Percentiles rank a stretch among this genome's conserved stretches.
These are phyloP conservation scores for Somateria mollissima DNA, from an alignment of 2,797 vertebrate species.

Conservation along the genomic window DNA sequence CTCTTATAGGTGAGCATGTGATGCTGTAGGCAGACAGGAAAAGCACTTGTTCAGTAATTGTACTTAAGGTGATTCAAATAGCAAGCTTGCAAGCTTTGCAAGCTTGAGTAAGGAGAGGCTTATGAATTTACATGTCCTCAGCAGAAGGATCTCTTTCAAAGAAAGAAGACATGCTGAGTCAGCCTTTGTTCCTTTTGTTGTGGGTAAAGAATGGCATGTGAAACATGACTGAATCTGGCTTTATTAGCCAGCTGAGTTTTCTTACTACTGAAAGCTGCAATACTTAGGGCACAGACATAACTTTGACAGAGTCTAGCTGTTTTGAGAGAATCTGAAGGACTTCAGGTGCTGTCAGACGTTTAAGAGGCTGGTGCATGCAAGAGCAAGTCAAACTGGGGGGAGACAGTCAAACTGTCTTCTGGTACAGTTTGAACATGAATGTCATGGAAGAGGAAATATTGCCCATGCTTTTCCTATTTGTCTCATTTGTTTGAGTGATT, in stretches of 20 bases:
- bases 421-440: not conserved
- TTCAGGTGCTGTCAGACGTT: too few relatives aligned
- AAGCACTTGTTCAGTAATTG: not conserved
- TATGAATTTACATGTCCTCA: not conserved
- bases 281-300: not conserved
- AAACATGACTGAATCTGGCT: not conserved
- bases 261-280: not conserved
- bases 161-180: not conserved
- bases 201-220: not conserved
- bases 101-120: not conserved
- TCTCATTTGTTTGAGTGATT: not conserved
- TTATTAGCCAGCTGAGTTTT: not conserved
- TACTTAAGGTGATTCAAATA: not conserved
- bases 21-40: not conserved
- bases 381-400: accelerated
- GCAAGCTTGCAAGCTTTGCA: not conserved
- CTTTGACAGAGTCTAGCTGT: not conserved
- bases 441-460: not conserved
- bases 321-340: not conserved
- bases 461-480: not conserved
- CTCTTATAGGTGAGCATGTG: constrained; percentile 85
- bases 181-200: not conserved
- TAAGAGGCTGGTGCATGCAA: not conserved
- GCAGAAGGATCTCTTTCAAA: not conserved
- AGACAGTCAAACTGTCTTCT: not conserved